Conservation (phyloP, 2,797 vertebrate genomes). For the Petrocephalus schoutedeni region DNA sequence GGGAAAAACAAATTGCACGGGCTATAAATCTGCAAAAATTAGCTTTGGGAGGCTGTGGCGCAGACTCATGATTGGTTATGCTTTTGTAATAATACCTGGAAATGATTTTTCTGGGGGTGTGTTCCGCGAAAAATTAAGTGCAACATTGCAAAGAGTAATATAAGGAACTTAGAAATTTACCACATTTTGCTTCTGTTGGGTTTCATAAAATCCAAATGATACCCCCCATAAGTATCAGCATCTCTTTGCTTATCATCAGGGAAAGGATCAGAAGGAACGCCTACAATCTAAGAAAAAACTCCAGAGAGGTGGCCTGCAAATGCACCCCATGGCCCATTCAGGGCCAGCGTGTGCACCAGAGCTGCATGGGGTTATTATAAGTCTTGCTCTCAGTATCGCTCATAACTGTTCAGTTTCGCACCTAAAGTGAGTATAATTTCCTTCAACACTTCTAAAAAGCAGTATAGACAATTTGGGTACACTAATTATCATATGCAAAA, state of each 20-base stretch:
- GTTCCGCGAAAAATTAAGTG: background rate
- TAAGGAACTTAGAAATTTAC: background rate
- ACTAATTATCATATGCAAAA: background rate
- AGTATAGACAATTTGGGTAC: background rate
- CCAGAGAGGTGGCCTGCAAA: background rate
- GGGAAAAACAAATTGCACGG: background rate
- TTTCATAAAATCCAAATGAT: background rate
- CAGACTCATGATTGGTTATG: slow-evolving; percentile 21
- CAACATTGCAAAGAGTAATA: background rate
- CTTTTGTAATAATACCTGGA: slow-evolving; percentile 32
- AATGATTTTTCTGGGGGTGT: background rate
- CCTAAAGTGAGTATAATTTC: background rate
- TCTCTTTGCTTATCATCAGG: background rate
- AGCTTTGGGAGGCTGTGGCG: background rate
- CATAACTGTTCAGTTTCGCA: background rate
- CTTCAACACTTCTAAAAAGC: background rate
- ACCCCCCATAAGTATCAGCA: background rate
- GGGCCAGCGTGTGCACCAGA: background rate
- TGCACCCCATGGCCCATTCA: background rate
- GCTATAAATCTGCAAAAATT: slow-evolving; percentile 5
- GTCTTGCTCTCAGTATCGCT: background rate
- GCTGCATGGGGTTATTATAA: background rate
- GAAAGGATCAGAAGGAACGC: background rate
- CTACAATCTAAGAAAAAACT: slow-evolving; percentile 1
- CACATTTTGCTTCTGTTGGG: background rate